Conservation (phyloP, 2,888 invertebrate genomes). For the Spodoptera exigua region DNA sequence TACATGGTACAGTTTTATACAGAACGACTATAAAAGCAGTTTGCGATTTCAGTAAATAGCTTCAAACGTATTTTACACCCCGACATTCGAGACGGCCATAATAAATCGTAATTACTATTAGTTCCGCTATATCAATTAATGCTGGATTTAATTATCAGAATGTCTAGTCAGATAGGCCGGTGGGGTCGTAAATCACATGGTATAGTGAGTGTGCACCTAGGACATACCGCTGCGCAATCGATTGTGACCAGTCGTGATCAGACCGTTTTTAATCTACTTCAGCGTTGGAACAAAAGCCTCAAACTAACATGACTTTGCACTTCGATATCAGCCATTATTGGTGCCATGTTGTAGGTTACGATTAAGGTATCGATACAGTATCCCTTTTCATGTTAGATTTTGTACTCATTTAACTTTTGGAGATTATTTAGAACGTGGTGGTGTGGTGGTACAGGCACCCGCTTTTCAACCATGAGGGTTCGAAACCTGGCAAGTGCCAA, state of each 20-base stretch:
- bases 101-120: conserved; percentile 77
- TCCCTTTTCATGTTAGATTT: background rate
- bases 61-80: conserved; percentile 30
- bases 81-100: conserved; percentile 56
- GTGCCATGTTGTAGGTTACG: conserved; percentile 23
- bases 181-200: conserved; percentile 74
- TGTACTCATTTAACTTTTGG: background rate
- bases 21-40: conserved; percentile 13
- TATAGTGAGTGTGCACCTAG: conserved; percentile 52
- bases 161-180: conserved; percentile 67
- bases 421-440: too few species aligned
- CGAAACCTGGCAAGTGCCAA: too few species aligned
- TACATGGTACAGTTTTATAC: conserved; percentile 14
- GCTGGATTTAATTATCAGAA: conserved; percentile 82
- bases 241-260: conserved; percentile 74
- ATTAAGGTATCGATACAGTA: conserved; percentile 3
- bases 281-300: conserved; percentile 48
- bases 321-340: conserved; percentile 36
- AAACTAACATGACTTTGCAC: conserved; percentile 51
- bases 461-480: too few species aligned
- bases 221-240: conserved; percentile 74
- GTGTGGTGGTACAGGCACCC: too few species aligned
- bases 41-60: conserved; percentile 28
- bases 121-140: conserved; percentile 80
- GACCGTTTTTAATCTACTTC: conserved; percentile 55